phyloP scores from a whole-genome alignment of 2,888 invertebrate species.

The Adelognathus sp. region DNA sequence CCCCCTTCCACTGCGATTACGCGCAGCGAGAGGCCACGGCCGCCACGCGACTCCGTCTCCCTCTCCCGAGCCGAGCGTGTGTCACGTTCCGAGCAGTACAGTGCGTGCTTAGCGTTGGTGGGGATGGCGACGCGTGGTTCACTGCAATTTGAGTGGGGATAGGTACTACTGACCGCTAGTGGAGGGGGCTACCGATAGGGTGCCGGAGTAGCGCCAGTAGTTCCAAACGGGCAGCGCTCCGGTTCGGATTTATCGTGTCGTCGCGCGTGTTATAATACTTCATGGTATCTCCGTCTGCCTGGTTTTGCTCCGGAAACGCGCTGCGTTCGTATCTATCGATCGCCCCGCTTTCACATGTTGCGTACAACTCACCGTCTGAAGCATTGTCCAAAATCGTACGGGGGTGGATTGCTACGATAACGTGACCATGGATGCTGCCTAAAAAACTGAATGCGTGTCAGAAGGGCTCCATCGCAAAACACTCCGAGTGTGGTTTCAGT shows the following conservation, averaged over 20 bases:
- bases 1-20: slow-evolving; percentile 38
- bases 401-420: background rate
- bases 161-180: slow-evolving; percentile 50
- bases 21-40: slow-evolving; percentile 62
- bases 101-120: slow-evolving; percentile 73
- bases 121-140: slow-evolving; percentile 77
- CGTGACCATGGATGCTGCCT: background rate
- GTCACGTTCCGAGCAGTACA: slow-evolving; percentile 76
- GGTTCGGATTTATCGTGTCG: slow-evolving; percentile 67
- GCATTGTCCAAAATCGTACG: background rate
- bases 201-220: slow-evolving; percentile 71
- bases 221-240: slow-evolving; percentile 76
- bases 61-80: slow-evolving; percentile 74
- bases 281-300: background rate
- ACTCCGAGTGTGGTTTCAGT: too few relatives aligned
- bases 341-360: background rate
- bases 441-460: too few relatives aligned
- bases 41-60: slow-evolving; percentile 79
- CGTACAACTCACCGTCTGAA: background rate
- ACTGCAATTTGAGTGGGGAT: slow-evolving; percentile 38
- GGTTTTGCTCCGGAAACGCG: background rate
- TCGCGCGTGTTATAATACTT: slow-evolving; percentile 39
- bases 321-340: background rate
- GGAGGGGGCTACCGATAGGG: slow-evolving; percentile 65
- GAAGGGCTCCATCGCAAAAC: too few relatives aligned